Evolutionary conservation across 2,888 invertebrate species (phyloP), one percentile per base, ranked within the genome.

Genomic region (Harpalus rufipes): DNA sequence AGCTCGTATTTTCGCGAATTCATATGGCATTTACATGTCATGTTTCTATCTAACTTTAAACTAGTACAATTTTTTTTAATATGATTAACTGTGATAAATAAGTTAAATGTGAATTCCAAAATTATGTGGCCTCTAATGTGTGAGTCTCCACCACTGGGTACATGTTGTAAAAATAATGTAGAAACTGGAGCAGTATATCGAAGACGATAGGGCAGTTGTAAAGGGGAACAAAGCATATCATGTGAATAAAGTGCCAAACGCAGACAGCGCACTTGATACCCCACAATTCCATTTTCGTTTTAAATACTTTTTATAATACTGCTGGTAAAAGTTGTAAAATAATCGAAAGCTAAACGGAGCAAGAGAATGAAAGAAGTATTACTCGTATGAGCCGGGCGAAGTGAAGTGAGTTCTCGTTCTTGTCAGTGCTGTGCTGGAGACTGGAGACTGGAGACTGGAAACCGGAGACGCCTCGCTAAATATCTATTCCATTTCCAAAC

Each of bases 401-500:
- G 41, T 39, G 32, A 32, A 32, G 32, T 32, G 72, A 76, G 51
- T 25, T 76, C 56, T 72, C 16, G n/a, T 39, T 72, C 39, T 51
- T 25, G 51, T 76, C 76, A 76, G 21, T 76, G 76, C 76, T 51
- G 76, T 56, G 76, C 21, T 25, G 76, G 76, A 76, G 32, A 32
- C 32, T 32, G 32, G 32, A 32, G 32, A 32, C 32, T 32, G 32
- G 32, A 32, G 32, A 32, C 25, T 25, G 25, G 25, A 25, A 3
- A 25, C 32, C 6, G 32, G 32, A 32, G 56, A 76, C 72, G 82
- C 41, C 58, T 56, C 68, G 68, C 82, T 82, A 82, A 82, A 82
- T 82, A 82, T 82, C 82, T 82, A 82, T 82, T 82, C 82, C 56
- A 82, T 82, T 82, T 82, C 82, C 72, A 82, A 82, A 82, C 82